Conservation (phyloP, 2,113 vertebrate species). For the Notarius lentiginosus region DNA sequence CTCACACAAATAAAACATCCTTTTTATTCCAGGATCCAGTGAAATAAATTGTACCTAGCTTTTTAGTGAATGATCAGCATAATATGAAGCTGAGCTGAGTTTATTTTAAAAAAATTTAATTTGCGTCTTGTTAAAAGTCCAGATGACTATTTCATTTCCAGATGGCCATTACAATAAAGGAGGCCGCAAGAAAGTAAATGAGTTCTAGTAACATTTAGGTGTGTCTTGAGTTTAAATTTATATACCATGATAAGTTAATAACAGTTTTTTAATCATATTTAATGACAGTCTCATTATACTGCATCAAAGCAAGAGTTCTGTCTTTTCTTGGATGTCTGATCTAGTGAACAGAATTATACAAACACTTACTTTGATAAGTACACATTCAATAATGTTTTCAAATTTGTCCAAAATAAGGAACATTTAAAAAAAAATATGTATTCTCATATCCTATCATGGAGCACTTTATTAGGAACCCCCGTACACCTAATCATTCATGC, state of each 20-base stretch:
- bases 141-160: neutral
- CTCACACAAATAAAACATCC: conserved; percentile 42
- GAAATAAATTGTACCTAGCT: conserved; percentile 22
- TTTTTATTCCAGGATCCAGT: conserved; percentile 11
- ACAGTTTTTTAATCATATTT: neutral
- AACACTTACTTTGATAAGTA: neutral
- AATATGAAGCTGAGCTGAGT: neutral
- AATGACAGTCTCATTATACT: neutral
- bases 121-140: neutral
- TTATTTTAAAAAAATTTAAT: conserved; percentile 1
- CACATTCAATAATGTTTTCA: neutral
- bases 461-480: neutral
- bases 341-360: neutral
- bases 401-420: neutral
- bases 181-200: neutral
- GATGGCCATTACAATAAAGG: neutral
- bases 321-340: neutral
- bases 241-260: neutral
- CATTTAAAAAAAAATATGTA: neutral
- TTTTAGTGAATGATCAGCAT: conserved; percentile 18
- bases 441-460: neutral
- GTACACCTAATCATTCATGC: neutral
- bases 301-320: neutral
- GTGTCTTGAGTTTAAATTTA: neutral
- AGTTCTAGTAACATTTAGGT: neutral